Evolutionary conservation across 2,888 invertebrate genomes (phyloP).

Genomic region (Drosophila algonquin): DNA sequence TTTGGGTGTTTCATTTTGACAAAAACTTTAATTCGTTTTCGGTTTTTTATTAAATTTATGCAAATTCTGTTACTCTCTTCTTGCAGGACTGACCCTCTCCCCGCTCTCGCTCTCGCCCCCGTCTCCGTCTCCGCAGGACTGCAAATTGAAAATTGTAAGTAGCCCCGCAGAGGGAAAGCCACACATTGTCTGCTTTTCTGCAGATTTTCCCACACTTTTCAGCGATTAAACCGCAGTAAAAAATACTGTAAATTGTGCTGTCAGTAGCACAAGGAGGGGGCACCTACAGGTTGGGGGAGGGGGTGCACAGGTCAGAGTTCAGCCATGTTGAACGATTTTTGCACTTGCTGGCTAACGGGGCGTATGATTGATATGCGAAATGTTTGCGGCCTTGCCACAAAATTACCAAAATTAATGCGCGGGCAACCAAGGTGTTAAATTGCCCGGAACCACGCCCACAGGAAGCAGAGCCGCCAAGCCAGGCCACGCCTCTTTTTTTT

Average conservation of each 20-base stretch:
- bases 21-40: slow-evolving; percentile 19
- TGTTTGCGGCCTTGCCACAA: slow-evolving; percentile 25
- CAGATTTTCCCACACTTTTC: slow-evolving; percentile 27
- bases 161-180: slow-evolving; percentile 18
- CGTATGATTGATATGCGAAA: slow-evolving; percentile 69
- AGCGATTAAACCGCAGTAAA: slow-evolving; percentile 24
- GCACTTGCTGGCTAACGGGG: slow-evolving; percentile 45
- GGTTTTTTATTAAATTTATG: slow-evolving; percentile 37
- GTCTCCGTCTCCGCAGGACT: slow-evolving; percentile 10
- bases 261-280: slow-evolving; percentile 32
- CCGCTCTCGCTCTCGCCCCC: too few relatives aligned
- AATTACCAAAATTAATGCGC: slow-evolving; percentile 37
- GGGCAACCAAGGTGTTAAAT: slow-evolving; percentile 40
- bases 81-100: slow-evolving; percentile 26
- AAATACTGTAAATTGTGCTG: slow-evolving; percentile 53
- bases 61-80: slow-evolving; percentile 17
- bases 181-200: slow-evolving; percentile 24
- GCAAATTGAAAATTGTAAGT: slow-evolving; percentile 56
- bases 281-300: neutral
- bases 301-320: slow-evolving; percentile 23
- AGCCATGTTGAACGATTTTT: slow-evolving; percentile 42
- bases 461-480: neutral
- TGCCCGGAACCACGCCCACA: slow-evolving; percentile 23
- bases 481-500: neutral
- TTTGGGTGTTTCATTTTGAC: slow-evolving; percentile 3